Conservation (phyloP, 1,140 invertebrate genomes). For the Diabrotica virgifera region DNA sequence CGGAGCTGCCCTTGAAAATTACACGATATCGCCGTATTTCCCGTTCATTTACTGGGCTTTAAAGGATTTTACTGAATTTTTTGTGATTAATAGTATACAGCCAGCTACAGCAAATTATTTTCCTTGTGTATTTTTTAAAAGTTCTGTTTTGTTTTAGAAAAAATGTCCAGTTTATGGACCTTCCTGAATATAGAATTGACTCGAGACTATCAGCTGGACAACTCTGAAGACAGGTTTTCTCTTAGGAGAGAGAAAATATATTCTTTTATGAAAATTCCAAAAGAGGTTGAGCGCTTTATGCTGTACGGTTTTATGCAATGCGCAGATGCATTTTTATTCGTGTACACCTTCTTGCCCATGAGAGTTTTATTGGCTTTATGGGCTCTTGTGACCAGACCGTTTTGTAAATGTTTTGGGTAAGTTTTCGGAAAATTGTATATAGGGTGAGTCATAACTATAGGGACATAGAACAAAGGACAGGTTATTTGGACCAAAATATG, state of each 20-base stretch:
- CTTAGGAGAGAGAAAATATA: constrained; percentile 94
- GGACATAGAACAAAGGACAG: no score
- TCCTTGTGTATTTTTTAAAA: no score
- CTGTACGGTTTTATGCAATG: constrained; percentile 95
- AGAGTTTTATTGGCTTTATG: constrained; percentile 84
- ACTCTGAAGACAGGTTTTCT: constrained; percentile 91
- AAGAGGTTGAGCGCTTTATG: constrained; percentile 92
- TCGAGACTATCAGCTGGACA: constrained; percentile 85
- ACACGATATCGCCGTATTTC: no score
- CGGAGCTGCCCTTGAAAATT: no score
- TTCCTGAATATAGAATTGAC: constrained; percentile 88
- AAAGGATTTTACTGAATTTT: no score
- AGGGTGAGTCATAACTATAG: no score
- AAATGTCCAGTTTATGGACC: constrained; percentile 59
- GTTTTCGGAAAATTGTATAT: constrained; percentile 16
- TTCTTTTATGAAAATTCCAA: constrained; percentile 94
- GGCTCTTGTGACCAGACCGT: constrained; percentile 69
- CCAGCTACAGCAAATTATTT: no score
- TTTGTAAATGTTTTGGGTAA: constrained; percentile 71
- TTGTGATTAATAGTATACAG: no score
- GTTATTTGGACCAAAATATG: no score
- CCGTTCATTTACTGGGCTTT: no score
- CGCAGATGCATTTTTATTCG: constrained; percentile 96
- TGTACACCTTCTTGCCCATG: constrained; percentile 96
- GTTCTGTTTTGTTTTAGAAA: constrained; percentile 39